Conservation (phyloP, 2,888 invertebrate genomes). For the Caenorhabditis plicata region DNA sequence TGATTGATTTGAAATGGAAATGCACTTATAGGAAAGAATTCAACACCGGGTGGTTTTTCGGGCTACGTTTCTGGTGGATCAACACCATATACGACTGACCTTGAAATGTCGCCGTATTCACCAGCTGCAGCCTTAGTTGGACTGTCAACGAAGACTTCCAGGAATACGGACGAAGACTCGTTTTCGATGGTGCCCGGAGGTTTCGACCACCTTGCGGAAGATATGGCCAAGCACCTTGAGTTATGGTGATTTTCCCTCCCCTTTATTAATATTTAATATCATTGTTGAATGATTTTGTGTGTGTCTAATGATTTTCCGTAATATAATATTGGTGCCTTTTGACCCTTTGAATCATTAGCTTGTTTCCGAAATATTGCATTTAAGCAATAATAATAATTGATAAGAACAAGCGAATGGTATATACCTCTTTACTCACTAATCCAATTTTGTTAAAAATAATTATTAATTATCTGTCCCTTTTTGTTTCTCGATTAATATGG, state of each 20-base stretch:
- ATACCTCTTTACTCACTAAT: too few species aligned
- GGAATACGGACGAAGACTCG: constrained; percentile 17
- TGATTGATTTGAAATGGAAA: too few species aligned
- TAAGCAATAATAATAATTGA: too few species aligned
- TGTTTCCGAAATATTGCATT: too few species aligned
- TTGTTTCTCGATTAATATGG: too few species aligned
- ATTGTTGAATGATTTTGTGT: too few species aligned
- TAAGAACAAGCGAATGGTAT: too few species aligned
- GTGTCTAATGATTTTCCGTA: too few species aligned
- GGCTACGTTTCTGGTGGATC: constrained; percentile 15
- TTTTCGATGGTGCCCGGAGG: constrained; percentile 21
- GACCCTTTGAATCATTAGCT: too few species aligned
- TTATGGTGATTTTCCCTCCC: constrained; percentile 17
- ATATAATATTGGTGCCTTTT: too few species aligned
- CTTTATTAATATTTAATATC: neutral
- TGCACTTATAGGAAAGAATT: constrained; percentile 2
- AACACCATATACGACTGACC: constrained; percentile 16
- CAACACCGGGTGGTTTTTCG: constrained; percentile 7
- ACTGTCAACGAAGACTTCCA: constrained; percentile 8
- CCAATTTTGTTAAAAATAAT: too few species aligned
- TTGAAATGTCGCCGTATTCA: constrained; percentile 14
- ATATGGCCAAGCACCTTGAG: constrained; percentile 49
- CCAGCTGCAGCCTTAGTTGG: neutral
- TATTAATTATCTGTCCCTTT: too few species aligned
- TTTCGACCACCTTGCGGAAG: constrained; percentile 47